Percentiles rank a stretch among this genome's conserved stretches.
phyloP scores from a whole-genome alignment of 1,140 invertebrate genomes.

The Macrotrachela quadricornifera region DNA sequence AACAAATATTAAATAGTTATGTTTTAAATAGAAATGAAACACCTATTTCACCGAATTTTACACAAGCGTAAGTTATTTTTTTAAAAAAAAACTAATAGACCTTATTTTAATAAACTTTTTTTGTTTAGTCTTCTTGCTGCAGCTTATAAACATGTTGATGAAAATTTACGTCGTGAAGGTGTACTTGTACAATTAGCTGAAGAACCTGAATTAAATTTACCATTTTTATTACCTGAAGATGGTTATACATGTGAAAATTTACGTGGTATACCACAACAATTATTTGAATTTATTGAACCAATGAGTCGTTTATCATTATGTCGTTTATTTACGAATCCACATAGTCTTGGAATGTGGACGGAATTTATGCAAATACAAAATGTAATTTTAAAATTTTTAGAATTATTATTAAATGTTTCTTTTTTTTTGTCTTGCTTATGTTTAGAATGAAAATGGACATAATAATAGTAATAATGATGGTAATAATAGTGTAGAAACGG shows the following conservation, averaged over 20 bases:
- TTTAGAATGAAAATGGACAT: too few relatives aligned
- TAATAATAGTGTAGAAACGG: neutral
- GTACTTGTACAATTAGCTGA: constrained; percentile 54
- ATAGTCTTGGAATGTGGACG: constrained; percentile 7
- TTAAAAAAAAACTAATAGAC: too few relatives aligned
- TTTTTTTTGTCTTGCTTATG: too few relatives aligned
- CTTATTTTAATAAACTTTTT: too few relatives aligned
- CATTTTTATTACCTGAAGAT: constrained; percentile 79
- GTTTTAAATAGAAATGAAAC: constrained; percentile 44
- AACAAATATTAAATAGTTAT: constrained; percentile 51
- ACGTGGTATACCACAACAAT: constrained; percentile 64
- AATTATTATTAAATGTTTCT: too few relatives aligned
- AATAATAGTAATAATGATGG: constrained; percentile 23
- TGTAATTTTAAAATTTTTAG: constrained; percentile 19
- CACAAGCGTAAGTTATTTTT: too few relatives aligned
- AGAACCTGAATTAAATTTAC: constrained; percentile 61
- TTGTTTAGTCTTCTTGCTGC: constrained; percentile 42
- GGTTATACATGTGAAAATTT: constrained; percentile 93
- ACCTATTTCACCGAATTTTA: constrained; percentile 26
- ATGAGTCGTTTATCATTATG: constrained; percentile 46
- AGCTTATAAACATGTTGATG: constrained; percentile 75
- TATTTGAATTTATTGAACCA: constrained; percentile 71
- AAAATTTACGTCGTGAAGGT: constrained; percentile 64
- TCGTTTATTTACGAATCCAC: constrained; percentile 8
- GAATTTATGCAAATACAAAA: neutral